phyloP scores from a whole-genome alignment of 2,113 vertebrate species.

The Pseudonaja textilis region DNA sequence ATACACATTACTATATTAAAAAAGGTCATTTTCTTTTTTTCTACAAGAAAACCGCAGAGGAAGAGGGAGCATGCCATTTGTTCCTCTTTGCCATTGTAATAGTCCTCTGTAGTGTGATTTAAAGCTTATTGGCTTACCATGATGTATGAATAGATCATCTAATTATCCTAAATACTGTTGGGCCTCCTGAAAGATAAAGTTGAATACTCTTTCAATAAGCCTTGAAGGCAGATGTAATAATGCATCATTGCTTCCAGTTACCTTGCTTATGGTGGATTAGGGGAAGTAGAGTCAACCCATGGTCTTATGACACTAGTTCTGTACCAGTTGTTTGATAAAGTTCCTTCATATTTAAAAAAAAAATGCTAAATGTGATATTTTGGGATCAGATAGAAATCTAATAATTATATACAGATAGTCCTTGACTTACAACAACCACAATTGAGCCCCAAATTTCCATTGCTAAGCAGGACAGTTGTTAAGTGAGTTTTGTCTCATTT shows the following conservation, averaged over 20 bases:
- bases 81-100: not conserved
- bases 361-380: not conserved
- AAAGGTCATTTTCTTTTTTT: not conserved
- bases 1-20: not conserved
- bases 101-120: not conserved
- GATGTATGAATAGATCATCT: not conserved
- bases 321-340: not conserved
- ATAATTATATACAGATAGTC: not conserved
- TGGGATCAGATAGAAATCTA: not conserved
- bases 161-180: not conserved
- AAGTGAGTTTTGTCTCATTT: too few relatives aligned
- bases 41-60: not conserved
- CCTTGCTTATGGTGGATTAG: not conserved
- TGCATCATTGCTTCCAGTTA: not conserved
- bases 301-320: not conserved
- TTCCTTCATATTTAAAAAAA: not conserved
- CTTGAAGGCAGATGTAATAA: not conserved
- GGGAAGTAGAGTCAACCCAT: not conserved
- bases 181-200: not conserved
- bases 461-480: too few relatives aligned
- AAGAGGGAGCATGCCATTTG: not conserved
- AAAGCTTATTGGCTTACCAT: not conserved
- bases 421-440: not conserved
- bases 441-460: too few relatives aligned
- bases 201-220: not conserved